These are phyloP conservation scores for Podarcis siculus DNA, from an alignment of 2,797 vertebrate genomes.

Conservation along the genomic window DNA sequence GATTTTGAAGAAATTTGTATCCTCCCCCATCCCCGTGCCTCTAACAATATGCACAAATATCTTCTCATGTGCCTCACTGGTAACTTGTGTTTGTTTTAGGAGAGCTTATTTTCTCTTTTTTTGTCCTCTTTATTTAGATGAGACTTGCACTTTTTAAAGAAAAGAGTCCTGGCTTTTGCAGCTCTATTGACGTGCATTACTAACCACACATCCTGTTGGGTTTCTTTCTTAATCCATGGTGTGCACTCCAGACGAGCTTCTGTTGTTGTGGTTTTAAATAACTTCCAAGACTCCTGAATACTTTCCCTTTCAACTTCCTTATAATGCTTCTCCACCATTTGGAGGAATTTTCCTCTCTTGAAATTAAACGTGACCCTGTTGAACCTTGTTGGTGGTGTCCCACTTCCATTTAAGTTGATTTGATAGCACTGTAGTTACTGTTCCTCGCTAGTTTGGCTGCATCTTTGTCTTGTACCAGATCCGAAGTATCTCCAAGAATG, in stretches of 20 bases:
- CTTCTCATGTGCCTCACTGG: background rate
- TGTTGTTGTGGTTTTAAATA: background rate
- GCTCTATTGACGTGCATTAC: background rate
- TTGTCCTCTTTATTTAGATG: background rate
- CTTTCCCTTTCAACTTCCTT: background rate
- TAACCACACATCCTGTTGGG: background rate
- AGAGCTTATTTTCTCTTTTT: background rate
- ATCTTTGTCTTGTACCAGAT: background rate
- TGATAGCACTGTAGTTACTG: background rate
- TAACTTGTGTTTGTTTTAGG: background rate
- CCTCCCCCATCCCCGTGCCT: background rate
- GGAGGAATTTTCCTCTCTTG: background rate
- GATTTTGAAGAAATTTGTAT: background rate
- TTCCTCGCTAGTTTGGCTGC: background rate
- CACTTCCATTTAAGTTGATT: background rate
- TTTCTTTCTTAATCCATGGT: background rate
- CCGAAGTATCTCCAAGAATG: background rate
- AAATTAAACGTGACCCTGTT: background rate
- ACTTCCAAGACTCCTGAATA: background rate
- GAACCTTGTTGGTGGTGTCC: background rate
- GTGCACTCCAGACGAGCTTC: background rate
- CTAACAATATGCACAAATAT: no score
- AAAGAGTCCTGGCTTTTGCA: background rate
- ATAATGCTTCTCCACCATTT: background rate
- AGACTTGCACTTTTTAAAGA: background rate